Conservation (phyloP, 2,888 invertebrate species). For the Agonopterix alstromeriana region DNA sequence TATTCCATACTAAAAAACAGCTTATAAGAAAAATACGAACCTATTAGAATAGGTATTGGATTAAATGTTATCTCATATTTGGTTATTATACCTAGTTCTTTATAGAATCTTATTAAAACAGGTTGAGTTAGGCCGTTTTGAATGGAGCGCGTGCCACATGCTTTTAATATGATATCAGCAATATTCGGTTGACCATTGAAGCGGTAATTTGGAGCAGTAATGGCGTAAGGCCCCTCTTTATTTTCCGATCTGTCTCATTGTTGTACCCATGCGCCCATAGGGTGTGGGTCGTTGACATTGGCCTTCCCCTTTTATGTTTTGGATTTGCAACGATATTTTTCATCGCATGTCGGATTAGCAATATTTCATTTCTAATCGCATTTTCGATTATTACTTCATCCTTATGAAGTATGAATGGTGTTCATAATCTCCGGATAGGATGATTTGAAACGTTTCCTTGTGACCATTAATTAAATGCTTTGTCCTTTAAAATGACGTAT, state of each 20-base stretch:
- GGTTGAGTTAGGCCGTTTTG: constrained; percentile 26
- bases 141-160: constrained; percentile 33
- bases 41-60: no score
- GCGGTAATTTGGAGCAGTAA: constrained; percentile 61
- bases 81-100: no score
- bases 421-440: constrained; percentile 34
- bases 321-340: constrained; percentile 63
- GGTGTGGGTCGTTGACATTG: constrained; percentile 72
- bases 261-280: constrained; percentile 55
- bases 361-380: constrained; percentile 55
- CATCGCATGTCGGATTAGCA: constrained; percentile 56
- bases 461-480: constrained; percentile 10
- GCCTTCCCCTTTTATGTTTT: constrained; percentile 57
- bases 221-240: constrained; percentile 63
- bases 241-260: constrained; percentile 52
- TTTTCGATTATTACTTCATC: constrained; percentile 29
- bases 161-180: constrained; percentile 40
- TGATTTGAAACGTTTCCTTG: constrained; percentile 24
- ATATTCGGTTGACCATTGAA: constrained; percentile 52
- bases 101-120: constrained; percentile 11
- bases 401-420: constrained; percentile 3
- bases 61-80: no score
- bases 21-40: no score
- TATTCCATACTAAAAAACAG: no score
- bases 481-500: neutral